These are phyloP conservation scores for Lepisosteus osseus DNA, from an alignment of 2,113 vertebrate genomes.

Conservation along the genomic window DNA sequence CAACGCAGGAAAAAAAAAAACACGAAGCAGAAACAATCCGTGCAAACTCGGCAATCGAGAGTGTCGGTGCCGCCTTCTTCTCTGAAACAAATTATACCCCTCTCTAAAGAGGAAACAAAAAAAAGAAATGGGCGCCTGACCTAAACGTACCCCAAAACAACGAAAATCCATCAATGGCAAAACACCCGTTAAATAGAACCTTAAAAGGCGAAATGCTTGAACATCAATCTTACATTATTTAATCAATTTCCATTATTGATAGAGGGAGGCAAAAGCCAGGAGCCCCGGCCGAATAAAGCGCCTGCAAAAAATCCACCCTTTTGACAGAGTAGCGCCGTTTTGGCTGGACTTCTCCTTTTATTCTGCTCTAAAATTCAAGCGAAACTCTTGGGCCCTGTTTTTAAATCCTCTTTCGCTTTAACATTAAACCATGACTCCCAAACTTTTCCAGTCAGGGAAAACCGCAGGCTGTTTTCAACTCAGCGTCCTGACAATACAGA, in stretches of 20 bases:
- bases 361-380: slow-evolving; percentile 44
- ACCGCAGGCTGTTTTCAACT: too few relatives aligned
- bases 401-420: slow-evolving; percentile 77
- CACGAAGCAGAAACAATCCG: background rate
- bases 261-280: slow-evolving; percentile 96
- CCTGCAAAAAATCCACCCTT: slow-evolving; percentile 85
- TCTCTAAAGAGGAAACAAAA: slow-evolving; percentile 75
- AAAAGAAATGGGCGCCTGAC: slow-evolving; percentile 86
- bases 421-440: slow-evolving; percentile 28
- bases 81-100: slow-evolving; percentile 7
- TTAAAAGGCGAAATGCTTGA: slow-evolving; percentile 18
- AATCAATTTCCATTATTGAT: slow-evolving; percentile 79
- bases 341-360: slow-evolving; percentile 65
- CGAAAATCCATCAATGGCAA: slow-evolving; percentile 27
- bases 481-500: too few relatives aligned
- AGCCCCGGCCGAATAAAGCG: slow-evolving; percentile 96
- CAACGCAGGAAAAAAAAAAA: too few relatives aligned
- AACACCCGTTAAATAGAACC: slow-evolving; percentile 15
- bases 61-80: background rate
- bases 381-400: slow-evolving; percentile 47
- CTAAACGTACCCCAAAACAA: slow-evolving; percentile 61
- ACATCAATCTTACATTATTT: slow-evolving; percentile 57
- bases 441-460: too few relatives aligned
- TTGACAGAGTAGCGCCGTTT: slow-evolving; percentile 67
- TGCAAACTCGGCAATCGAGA: too few relatives aligned